These are phyloP conservation scores for Drosophila parvula DNA, from an alignment of 1,140 invertebrate genomes.

Conservation along the genomic window DNA sequence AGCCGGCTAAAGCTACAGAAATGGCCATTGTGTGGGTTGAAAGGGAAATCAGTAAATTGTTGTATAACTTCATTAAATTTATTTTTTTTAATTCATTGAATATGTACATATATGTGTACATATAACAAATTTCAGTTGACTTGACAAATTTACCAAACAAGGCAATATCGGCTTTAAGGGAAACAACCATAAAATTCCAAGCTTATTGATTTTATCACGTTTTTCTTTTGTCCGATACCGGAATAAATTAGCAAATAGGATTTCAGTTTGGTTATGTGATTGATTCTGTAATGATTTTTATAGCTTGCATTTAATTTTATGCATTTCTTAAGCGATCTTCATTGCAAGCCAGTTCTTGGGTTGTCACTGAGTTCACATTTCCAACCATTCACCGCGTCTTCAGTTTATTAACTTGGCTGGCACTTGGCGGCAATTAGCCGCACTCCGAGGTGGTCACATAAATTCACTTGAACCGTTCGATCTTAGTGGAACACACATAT, in stretches of 20 bases:
- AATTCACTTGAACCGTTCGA: slow-evolving; percentile 20
- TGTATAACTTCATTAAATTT: slow-evolving; percentile 16
- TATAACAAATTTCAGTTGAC: slow-evolving; percentile 7
- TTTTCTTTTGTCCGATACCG: slow-evolving; percentile 1
- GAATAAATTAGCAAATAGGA: slow-evolving; percentile 4
- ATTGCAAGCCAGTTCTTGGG: slow-evolving; percentile 6
- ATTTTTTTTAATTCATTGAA: slow-evolving; percentile 4
- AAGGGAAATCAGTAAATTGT: slow-evolving; percentile 9
- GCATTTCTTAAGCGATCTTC: background rate
- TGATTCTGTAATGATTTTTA: slow-evolving; percentile 12
- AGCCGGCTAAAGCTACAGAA: slow-evolving; percentile 22
- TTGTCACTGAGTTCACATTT: slow-evolving; percentile 17
- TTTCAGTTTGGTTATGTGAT: slow-evolving; percentile 17
- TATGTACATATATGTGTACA: background rate
- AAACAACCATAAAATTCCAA: slow-evolving; percentile 7
- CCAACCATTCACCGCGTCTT: background rate
- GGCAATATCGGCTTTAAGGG: slow-evolving; percentile 14
- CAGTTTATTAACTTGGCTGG: slow-evolving; percentile 23
- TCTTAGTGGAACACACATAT: slow-evolving; percentile 17
- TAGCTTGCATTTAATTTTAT: background rate
- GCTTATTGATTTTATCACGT: slow-evolving; percentile 12
- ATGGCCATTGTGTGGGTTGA: slow-evolving; percentile 17
- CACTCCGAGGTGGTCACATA: slow-evolving; percentile 10
- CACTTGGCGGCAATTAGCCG: slow-evolving; percentile 19
- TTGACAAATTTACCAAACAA: slow-evolving; percentile 23